phyloP scores from a whole-genome alignment of 2,888 invertebrate species.

The Myathropa florea region DNA sequence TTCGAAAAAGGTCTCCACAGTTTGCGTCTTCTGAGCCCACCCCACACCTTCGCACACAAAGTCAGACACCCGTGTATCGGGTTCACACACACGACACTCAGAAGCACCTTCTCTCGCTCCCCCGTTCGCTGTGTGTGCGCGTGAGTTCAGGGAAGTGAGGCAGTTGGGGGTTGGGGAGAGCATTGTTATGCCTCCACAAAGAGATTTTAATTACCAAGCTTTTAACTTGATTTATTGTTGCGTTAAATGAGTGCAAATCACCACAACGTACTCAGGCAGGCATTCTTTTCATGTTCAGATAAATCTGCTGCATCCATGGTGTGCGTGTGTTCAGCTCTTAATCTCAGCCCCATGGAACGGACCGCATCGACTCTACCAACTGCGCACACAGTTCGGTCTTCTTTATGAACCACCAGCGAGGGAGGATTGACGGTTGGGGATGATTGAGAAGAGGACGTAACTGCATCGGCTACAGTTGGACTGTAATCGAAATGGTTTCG shows the following conservation, averaged over 20 bases:
- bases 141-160: too few species aligned
- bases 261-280: slow-evolving; percentile 21
- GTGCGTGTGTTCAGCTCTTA: background rate
- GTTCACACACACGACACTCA: background rate
- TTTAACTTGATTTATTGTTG: slow-evolving; percentile 64
- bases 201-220: slow-evolving; percentile 65
- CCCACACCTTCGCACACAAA: background rate
- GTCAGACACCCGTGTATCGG: too few species aligned
- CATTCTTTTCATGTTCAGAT: slow-evolving; percentile 15
- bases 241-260: slow-evolving; percentile 64
- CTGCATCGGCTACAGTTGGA: background rate
- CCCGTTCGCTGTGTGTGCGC: background rate
- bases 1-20: slow-evolving; percentile 27
- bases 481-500: background rate
- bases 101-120: too few species aligned
- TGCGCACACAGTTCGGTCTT: background rate
- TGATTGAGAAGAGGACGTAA: background rate
- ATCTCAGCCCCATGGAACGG: background rate
- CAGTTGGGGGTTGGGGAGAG: background rate
- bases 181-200: slow-evolving; percentile 58
- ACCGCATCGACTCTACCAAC: background rate
- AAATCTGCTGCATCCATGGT: background rate
- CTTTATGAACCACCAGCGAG: background rate
- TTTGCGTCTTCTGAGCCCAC: background rate
- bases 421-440: background rate